These are phyloP conservation scores for Drosophila nr. fundita DNA, from an alignment of 2,888 invertebrate genomes.

Conservation along the genomic window DNA sequence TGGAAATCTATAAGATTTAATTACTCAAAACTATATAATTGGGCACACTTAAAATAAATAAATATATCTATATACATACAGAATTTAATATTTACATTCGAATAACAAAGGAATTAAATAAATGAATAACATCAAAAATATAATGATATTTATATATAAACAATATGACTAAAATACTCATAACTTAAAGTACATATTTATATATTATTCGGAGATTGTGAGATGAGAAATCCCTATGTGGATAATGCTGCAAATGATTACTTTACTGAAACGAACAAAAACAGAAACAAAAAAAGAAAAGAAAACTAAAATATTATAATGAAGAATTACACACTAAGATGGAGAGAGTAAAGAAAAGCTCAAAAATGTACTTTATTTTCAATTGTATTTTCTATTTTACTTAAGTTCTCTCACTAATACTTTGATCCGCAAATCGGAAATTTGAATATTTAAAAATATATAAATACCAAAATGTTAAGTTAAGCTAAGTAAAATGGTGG, in stretches of 20 bases:
- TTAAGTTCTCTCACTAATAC: slow-evolving; percentile 8
- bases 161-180: slow-evolving; percentile 47
- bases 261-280: slow-evolving; percentile 64
- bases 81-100: slow-evolving; percentile 61
- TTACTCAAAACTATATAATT: slow-evolving; percentile 69
- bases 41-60: slow-evolving; percentile 66
- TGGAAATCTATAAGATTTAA: slow-evolving; percentile 74
- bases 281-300: slow-evolving; percentile 16
- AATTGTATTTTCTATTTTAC: slow-evolving; percentile 23
- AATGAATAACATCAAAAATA: slow-evolving; percentile 43
- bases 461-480: slow-evolving; percentile 19
- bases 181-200: slow-evolving; percentile 47
- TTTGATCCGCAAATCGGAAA: neutral
- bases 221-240: slow-evolving; percentile 57
- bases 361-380: slow-evolving; percentile 26
- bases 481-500: neutral
- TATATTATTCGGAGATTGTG: slow-evolving; percentile 51
- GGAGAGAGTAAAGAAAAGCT: slow-evolving; percentile 29
- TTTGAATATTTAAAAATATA: neutral
- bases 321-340: slow-evolving; percentile 27
- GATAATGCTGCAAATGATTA: slow-evolving; percentile 78
- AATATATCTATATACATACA: slow-evolving; percentile 46
- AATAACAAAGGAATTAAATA: slow-evolving; percentile 25
- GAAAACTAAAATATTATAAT: slow-evolving; percentile 32
- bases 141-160: slow-evolving; percentile 47